These are phyloP conservation scores for Chondrosia reniformis DNA, from an alignment of 37 sponge, comb jelly and placozoan species.

Conservation along the genomic window DNA sequence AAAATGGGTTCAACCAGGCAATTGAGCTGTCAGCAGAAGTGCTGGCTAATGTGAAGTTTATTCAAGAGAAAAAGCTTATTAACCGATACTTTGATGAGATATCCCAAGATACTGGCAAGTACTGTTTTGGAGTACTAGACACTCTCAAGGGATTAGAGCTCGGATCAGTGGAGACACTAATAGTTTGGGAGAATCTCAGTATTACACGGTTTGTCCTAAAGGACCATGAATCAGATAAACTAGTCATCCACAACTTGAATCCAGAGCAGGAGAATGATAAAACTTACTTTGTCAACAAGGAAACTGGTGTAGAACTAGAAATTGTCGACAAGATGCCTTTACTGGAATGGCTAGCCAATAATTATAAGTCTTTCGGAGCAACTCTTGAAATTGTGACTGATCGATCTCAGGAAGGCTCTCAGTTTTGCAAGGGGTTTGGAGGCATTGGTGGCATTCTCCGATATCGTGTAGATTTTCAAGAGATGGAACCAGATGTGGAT, in stretches of 20 bases:
- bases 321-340: constrained; percentile 82
- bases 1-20: constrained; percentile 99
- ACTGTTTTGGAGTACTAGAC: constrained; percentile 94
- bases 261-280: constrained; percentile 97
- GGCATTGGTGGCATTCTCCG: constrained; percentile 95
- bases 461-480: constrained; percentile 97
- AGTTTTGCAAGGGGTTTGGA: constrained; percentile 99
- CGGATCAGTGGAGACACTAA: constrained; percentile 95
- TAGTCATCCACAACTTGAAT: constrained; percentile 72
- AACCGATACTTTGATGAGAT: constrained; percentile 98
- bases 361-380: constrained; percentile 94
- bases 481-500: constrained; percentile 79
- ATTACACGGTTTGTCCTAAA: constrained; percentile 78
- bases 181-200: constrained; percentile 98
- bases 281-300: constrained; percentile 85
- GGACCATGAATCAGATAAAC: constrained; percentile 85
- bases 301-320: constrained; percentile 92
- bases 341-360: constrained; percentile 97
- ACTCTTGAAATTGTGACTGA: constrained; percentile 97
- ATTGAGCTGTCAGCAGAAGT: constrained; percentile 95
- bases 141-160: constrained; percentile 91
- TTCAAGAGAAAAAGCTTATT: constrained; percentile 99
- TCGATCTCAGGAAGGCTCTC: constrained; percentile 98
- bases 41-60: constrained; percentile 96
- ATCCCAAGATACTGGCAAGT: constrained; percentile 98